Percentiles rank a stretch among this genome's conserved stretches.
phyloP scores from a whole-genome alignment of 2,113 vertebrate genomes.

The Engystomops pustulosus region DNA sequence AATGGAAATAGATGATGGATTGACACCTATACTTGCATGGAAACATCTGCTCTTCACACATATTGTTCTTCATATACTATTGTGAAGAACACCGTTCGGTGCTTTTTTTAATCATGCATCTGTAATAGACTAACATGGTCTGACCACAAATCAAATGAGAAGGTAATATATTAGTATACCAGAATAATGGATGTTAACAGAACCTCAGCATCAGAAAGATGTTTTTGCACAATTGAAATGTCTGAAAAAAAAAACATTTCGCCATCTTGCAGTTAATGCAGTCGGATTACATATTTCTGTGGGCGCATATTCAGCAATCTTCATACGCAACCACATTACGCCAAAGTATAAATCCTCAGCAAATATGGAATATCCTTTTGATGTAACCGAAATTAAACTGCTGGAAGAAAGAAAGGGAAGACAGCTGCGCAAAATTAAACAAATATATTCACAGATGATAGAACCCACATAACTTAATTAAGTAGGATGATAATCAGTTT shows the following conservation, averaged over 20 bases:
- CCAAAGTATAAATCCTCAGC: conserved; percentile 48
- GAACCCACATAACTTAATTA: conserved; percentile 52
- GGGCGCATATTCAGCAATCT: conserved; percentile 45
- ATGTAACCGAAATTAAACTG: conserved; percentile 56
- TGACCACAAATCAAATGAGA: not conserved
- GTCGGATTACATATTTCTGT: conserved; percentile 43
- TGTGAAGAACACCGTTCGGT: too few relatives aligned
- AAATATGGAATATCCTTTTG: conserved; percentile 57
- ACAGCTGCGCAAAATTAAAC: conserved; percentile 56
- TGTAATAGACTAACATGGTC: too few relatives aligned
- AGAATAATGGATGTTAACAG: not conserved
- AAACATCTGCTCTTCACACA: too few relatives aligned
- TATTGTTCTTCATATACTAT: too few relatives aligned
- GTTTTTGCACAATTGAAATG: not conserved
- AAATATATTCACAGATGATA: conserved; percentile 51
- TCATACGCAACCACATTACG: conserved; percentile 51
- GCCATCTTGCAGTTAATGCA: conserved; percentile 55
- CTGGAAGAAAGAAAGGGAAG: conserved; percentile 41
- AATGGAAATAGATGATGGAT: too few relatives aligned
- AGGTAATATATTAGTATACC: not conserved
- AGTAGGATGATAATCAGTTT: conserved; percentile 35
- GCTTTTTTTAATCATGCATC: too few relatives aligned
- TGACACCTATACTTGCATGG: too few relatives aligned
- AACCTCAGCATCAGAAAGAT: not conserved
- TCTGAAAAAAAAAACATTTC: conserved; percentile 30